A percentile compares a stretch with the other conserved stretches of the same genome.
Evolutionary conservation across 2,113 vertebrate genomes (phyloP).

Genomic region (Verasper variegatus): DNA sequence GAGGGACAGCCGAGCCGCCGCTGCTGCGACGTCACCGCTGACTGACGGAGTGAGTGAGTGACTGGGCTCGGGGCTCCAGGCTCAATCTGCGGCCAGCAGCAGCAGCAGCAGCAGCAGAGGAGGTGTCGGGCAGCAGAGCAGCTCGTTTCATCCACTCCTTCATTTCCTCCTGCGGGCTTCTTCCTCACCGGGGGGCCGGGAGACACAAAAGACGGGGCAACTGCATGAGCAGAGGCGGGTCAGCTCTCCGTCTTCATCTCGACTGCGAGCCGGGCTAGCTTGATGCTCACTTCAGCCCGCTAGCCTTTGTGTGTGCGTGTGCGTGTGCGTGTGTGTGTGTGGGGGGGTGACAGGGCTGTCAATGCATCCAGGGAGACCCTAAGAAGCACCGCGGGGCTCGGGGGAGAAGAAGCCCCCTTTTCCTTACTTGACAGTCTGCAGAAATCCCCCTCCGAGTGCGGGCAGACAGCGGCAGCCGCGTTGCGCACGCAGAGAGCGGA

Average conservation of each 20-base stretch:
- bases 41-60: conserved; percentile 59
- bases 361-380: conserved; percentile 75
- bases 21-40: conserved; percentile 76
- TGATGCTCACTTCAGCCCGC: conserved; percentile 70
- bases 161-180: conserved; percentile 39
- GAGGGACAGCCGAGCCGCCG: conserved; percentile 57
- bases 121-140: conserved; percentile 54
- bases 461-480: neutral
- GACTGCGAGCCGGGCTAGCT: conserved; percentile 60
- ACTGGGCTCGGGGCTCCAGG: conserved; percentile 64
- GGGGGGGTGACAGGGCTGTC: conserved; percentile 60
- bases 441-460: neutral
- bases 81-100: conserved; percentile 80
- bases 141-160: conserved; percentile 51
- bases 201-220: neutral
- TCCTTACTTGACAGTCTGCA: conserved; percentile 21
- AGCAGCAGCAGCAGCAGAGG: conserved; percentile 67
- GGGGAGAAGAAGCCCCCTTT: conserved; percentile 51
- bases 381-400: conserved; percentile 54
- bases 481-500: conserved; percentile 60
- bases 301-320: conserved; percentile 62
- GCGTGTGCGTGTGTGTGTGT: conserved; percentile 16
- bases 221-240: conserved; percentile 54
- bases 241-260: conserved; percentile 47
- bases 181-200: neutral